phyloP scores from a whole-genome alignment of 2,888 invertebrate genomes.

The Archips crataeganus region DNA sequence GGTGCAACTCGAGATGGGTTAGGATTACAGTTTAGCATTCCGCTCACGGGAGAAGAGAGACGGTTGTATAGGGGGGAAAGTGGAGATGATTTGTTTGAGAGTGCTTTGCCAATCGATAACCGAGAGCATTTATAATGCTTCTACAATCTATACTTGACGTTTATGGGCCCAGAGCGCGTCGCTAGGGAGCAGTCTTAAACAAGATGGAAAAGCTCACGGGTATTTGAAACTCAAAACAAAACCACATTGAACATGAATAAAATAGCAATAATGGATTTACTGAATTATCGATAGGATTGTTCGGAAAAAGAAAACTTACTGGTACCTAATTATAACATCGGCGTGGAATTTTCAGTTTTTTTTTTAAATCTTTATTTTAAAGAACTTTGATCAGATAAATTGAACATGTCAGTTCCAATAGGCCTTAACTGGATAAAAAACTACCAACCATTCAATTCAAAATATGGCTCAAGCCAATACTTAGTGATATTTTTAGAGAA shows the following conservation, averaged over 20 bases:
- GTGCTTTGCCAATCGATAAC: slow-evolving; percentile 65
- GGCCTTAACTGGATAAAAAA: no score
- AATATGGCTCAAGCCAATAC: no score
- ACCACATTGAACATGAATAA: no score
- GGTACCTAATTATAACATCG: no score
- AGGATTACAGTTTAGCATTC: slow-evolving; percentile 68
- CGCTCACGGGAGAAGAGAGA: slow-evolving; percentile 64
- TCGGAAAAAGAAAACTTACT: no score
- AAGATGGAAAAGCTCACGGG: not conserved
- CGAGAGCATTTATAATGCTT: slow-evolving; percentile 63
- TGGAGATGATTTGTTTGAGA: slow-evolving; percentile 62
- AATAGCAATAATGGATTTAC: not conserved
- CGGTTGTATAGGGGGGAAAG: slow-evolving; percentile 61
- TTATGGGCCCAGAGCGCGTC: slow-evolving; percentile 59
- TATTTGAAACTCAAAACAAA: not conserved
- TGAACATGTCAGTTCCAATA: no score
- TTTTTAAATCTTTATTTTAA: no score
- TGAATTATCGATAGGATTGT: not conserved
- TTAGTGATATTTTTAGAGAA: no score
- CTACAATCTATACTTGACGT: slow-evolving; percentile 69
- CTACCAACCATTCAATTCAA: no score
- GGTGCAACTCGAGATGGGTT: slow-evolving; percentile 51
- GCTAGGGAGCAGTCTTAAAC: slow-evolving; percentile 35
- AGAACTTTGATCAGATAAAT: no score
- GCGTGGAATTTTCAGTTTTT: no score